Evolutionary conservation across 2,888 invertebrate genomes (phyloP).

Genomic region (Leucoptera coffeella): DNA sequence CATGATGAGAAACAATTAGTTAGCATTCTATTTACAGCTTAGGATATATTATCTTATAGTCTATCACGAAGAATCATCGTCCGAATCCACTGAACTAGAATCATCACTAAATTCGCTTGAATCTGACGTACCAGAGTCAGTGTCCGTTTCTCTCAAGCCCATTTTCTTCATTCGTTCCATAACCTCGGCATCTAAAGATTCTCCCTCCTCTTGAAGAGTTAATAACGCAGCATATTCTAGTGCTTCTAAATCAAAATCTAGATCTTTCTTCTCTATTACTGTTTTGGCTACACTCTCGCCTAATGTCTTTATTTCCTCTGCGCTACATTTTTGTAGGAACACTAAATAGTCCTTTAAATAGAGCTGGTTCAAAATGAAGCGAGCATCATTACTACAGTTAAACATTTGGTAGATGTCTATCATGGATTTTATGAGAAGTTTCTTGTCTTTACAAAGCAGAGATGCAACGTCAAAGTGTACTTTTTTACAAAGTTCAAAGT

Average conservation of each 20-base stretch:
- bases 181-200: conserved; percentile 32
- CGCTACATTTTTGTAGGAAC: conserved; percentile 69
- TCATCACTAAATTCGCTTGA: conserved; percentile 16
- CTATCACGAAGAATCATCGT: conserved; percentile 7
- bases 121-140: conserved; percentile 9
- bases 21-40: no score
- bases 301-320: conserved; percentile 40
- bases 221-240: conserved; percentile 32
- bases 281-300: conserved; percentile 38
- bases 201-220: conserved; percentile 30
- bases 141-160: conserved; percentile 19
- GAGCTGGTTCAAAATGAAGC: conserved; percentile 79
- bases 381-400: conserved; percentile 47
- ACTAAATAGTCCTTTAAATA: conserved; percentile 83
- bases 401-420: conserved; percentile 68
- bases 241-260: conserved; percentile 29
- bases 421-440: conserved; percentile 65
- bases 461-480: conserved; percentile 63
- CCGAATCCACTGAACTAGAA: conserved; percentile 10
- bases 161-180: conserved; percentile 36
- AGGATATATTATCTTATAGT: no score
- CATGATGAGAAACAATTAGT: no score
- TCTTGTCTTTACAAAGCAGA: conserved; percentile 59
- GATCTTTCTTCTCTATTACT: conserved; percentile 23
- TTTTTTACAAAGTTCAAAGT: conserved; percentile 63